A percentile compares a stretch with the other conserved stretches of the same genome.
Evolutionary conservation across 2,888 invertebrate species (phyloP).

Genomic region (Vannuccia rotundouncinata): DNA sequence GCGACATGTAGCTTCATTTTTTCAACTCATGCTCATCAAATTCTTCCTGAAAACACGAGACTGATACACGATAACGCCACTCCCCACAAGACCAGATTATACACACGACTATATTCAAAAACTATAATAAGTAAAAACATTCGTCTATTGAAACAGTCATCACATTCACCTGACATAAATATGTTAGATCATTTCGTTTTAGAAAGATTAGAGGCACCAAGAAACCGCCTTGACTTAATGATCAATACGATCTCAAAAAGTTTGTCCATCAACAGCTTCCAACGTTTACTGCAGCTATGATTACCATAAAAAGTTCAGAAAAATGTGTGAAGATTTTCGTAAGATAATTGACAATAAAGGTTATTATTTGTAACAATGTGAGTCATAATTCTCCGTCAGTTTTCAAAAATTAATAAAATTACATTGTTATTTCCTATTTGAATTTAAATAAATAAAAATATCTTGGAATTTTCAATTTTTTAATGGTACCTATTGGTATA

Average conservation of each 20-base stretch:
- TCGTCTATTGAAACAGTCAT: neutral
- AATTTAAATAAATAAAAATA: neutral
- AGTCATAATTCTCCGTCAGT: neutral
- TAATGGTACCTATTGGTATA: neutral
- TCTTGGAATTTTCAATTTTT: neutral
- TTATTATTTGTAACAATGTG: neutral
- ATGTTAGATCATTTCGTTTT: neutral
- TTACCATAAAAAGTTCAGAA: neutral
- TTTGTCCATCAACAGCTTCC: neutral
- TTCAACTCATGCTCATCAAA: neutral
- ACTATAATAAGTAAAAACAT: neutral
- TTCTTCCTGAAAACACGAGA: constrained; percentile 4
- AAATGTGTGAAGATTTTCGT: constrained; percentile 4
- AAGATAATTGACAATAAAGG: constrained; percentile 7
- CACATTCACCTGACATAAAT: neutral
- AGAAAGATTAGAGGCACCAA: neutral
- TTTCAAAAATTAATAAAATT: neutral
- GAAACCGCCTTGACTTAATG: constrained; percentile 4
- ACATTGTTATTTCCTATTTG: neutral
- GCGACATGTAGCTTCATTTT: neutral
- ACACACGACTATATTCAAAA: too few relatives aligned
- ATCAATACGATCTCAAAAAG: neutral
- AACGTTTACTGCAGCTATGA: constrained; percentile 5
- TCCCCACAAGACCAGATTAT: neutral
- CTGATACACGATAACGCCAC: neutral